Evolutionary conservation across 1,140 invertebrate genomes (phyloP), one percentile per base, ranked within the genome.

Genomic region (Trissolcus basalis): DNA sequence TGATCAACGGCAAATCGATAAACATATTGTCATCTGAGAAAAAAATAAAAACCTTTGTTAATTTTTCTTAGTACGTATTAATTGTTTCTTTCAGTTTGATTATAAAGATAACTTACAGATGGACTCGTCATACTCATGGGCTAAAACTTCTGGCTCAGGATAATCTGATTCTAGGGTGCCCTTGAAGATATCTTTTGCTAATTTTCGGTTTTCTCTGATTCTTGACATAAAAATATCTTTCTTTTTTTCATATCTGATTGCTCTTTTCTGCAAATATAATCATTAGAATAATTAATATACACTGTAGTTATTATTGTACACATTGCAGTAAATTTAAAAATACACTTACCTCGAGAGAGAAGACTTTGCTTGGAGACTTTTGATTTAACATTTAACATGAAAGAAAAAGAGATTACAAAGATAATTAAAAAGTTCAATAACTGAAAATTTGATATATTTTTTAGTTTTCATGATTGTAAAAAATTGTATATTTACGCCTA

Each of bases 1-100:
- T 65, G 43, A 35, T 54, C 35, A 73, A 48, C 19, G 70, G 70
- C 19, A 43, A 59, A 65, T 73, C 55, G 43, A 73, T 49, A 15
- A 48, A 14, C 19, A 65, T 43, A 41, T 47, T 33, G 14, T 65
- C 54, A 35, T 60, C 70, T 73, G 14, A 35, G 12, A 13, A 44
- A 13, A 13, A 44, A 2, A 8, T 39, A 44, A n/a, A n/a, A n/a
- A n/a, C n/a, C n/a, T n/a, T n/a, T n/a, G n/a, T n/a, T n/a, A n/a
- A n/a, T n/a, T 44, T 14, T 44, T 44, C 6, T 44, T 44, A 39
- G 9, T 11, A 39, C 1, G n/a, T 9, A 39, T 39, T n/a, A 39
- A 11, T 4, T 39, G 9, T 4, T 4, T 1, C 3, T 39, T 39
- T 10, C 9, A 39, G 9, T 39, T 9, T 4, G 36, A 10, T 39